Conservation (phyloP, 2,888 invertebrate species). For the Ectemnius cavifrons region DNA sequence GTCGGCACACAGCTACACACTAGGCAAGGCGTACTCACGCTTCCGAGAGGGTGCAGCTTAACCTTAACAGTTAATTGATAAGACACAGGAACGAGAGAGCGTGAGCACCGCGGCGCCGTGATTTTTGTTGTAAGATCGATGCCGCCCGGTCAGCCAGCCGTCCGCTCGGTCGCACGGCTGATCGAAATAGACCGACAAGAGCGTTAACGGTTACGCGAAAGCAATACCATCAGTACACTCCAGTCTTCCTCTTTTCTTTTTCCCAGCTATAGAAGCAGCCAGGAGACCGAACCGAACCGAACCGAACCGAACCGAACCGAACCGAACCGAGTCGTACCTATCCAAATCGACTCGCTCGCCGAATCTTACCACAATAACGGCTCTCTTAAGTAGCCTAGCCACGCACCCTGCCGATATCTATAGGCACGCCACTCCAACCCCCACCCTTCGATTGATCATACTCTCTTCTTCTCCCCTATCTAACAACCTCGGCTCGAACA, state of each 20-base stretch:
- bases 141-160: slow-evolving; percentile 10
- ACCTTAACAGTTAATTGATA: slow-evolving; percentile 63
- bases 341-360: too few species aligned
- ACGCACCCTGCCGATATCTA: too few species aligned
- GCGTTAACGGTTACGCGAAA: slow-evolving; percentile 59
- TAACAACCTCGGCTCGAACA: too few species aligned
- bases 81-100: slow-evolving; percentile 42
- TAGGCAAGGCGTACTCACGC: slow-evolving; percentile 28
- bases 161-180: slow-evolving; percentile 8
- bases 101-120: slow-evolving; percentile 37
- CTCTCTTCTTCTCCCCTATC: too few species aligned
- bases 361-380: too few species aligned
- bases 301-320: too few species aligned
- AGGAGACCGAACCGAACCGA: not conserved
- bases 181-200: slow-evolving; percentile 57
- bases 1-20: not conserved
- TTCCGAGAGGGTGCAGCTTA: slow-evolving; percentile 35
- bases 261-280: slow-evolving; percentile 17
- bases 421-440: too few species aligned
- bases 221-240: slow-evolving; percentile 36
- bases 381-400: too few species aligned
- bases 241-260: not conserved
- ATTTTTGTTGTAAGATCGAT: slow-evolving; percentile 55
- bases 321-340: too few species aligned
- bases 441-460: too few species aligned